A percentile compares a stretch with the other conserved stretches of the same genome.
Conservation (phyloP, 1,140 invertebrate genomes). For the Gonioctena quinquepunctata region DNA sequence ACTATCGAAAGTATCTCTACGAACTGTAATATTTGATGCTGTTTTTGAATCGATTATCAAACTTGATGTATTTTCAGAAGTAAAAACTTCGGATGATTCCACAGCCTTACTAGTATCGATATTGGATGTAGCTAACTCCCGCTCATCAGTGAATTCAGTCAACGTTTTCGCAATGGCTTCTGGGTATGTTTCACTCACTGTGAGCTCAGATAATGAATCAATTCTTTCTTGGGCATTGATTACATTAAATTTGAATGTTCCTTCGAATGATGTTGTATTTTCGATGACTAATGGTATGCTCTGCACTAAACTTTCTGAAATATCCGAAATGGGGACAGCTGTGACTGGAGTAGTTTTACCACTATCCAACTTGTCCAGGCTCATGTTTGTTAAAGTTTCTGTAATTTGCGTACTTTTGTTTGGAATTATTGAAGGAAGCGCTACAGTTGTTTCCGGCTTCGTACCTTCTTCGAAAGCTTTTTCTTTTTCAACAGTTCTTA, state of each 20-base stretch:
- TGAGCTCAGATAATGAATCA: conserved; percentile 56
- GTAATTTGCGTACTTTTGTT: conserved; percentile 54
- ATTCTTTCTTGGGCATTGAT: conserved; percentile 55
- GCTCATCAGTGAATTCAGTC: conserved; percentile 38
- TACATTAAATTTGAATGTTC: conserved; percentile 38
- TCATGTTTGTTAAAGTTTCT: conserved; percentile 49
- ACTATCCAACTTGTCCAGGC: conserved; percentile 25
- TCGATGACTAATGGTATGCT: conserved; percentile 44
- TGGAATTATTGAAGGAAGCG: conserved; percentile 43
- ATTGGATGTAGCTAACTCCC: conserved; percentile 51
- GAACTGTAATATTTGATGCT: conserved; percentile 50
- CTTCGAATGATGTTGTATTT: conserved; percentile 43
- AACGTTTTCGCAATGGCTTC: conserved; percentile 55
- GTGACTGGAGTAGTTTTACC: conserved; percentile 33
- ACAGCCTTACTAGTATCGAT: conserved; percentile 41
- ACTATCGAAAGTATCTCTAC: conserved; percentile 58
- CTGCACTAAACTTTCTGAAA: conserved; percentile 37
- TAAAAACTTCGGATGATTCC: conserved; percentile 37
- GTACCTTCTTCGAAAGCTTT: conserved; percentile 38
- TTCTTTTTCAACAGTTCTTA: conserved; percentile 52
- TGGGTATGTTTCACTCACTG: conserved; percentile 55
- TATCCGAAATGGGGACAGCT: conserved; percentile 33
- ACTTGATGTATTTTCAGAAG: conserved; percentile 34
- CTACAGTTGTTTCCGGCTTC: conserved; percentile 46
- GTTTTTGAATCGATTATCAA: conserved; percentile 41